Evolutionary conservation across 2,888 invertebrate genomes (phyloP).

Genomic region (Drosophila nr. medialis): DNA sequence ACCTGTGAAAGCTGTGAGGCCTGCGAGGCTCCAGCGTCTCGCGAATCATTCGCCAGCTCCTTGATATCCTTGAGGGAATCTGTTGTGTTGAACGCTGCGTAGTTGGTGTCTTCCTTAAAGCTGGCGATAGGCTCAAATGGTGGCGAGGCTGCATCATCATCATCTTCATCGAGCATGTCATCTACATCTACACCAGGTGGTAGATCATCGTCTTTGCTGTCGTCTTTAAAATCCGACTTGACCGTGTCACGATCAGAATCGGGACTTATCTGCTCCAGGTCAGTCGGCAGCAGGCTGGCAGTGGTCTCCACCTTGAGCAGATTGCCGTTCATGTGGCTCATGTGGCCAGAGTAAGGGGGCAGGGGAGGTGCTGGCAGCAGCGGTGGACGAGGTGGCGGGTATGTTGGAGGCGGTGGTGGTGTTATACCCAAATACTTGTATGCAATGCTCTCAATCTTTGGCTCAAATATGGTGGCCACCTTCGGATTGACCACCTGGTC

Average conservation of each 20-base stretch:
- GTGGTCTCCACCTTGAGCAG: constrained; percentile 83
- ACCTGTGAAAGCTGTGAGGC: constrained; percentile 88
- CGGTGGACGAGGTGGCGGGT: constrained; percentile 68
- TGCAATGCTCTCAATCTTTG: constrained; percentile 95
- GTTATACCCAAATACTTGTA: constrained; percentile 94
- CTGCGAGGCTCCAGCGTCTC: constrained; percentile 85
- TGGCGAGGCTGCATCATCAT: constrained; percentile 43
- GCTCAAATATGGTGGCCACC: constrained; percentile 93
- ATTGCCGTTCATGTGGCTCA: constrained; percentile 67
- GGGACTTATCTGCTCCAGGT: constrained; percentile 93
- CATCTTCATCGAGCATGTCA: constrained; percentile 87
- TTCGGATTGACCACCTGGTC: constrained; percentile 98
- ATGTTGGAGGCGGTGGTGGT: constrained; percentile 86
- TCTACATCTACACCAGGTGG: constrained; percentile 84
- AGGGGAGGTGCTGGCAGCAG: constrained; percentile 74
- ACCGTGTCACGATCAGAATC: constrained; percentile 89
- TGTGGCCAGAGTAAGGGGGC: constrained; percentile 74
- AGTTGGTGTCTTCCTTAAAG: constrained; percentile 84
- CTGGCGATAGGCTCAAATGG: constrained; percentile 82
- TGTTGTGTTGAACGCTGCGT: constrained; percentile 50
- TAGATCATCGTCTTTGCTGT: constrained; percentile 79
- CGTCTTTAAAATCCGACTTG: constrained; percentile 81
- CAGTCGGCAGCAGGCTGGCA: constrained; percentile 88
- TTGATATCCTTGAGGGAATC: constrained; percentile 63
- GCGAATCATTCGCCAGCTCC: constrained; percentile 56